Evolutionary conservation across 2,113 vertebrate species (phyloP), one percentile per base, ranked within the genome.

Genomic region (Leptobrachium leishanense): DNA sequence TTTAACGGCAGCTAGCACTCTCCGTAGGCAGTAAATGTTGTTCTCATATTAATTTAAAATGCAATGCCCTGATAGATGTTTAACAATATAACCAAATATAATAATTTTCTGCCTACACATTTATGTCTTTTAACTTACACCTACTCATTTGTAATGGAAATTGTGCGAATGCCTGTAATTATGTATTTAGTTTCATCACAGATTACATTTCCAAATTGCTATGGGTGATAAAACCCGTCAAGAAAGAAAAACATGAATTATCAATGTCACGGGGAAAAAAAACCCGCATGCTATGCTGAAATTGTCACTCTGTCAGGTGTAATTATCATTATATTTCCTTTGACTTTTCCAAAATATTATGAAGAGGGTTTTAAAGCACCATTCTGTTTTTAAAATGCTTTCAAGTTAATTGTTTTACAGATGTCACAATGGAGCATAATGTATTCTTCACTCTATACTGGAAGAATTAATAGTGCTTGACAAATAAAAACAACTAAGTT

Each of bases 101-200:
- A 46, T 69, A 43, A 57, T 76, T 64, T 72, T 43, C 68, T 44
- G 42, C 68, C 57, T 72, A 65, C 68, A 65, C 7, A 41, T 79
- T 72, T 53, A 79, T 46, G 50, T 79, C 77, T 55, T 53, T 79
- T 53, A 66, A 72, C 39, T 79, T 40, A 63, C 40, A 72, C 77
- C 77, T 79, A 79, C 77, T 79, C 77, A 79, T 72, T 72, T 79
- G 77, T 72, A 79, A 72, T 72, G 69, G 77, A 72, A 72, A 79
- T 66, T 54, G 39, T 79, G 68, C 54, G 43, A 40, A 15, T 77
- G 62, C 40, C 68, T 64, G 71, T 72, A 72, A 72, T 79, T 66
- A 66, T 72, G 43, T 41, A 43, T 39, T 53, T 63, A 64, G 46
- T 41, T n/a, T 70, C 7, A 78, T 54, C 68, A 72, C 54, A n/a